phyloP scores from a whole-genome alignment of 2,888 invertebrate genomes.

The Eristalis arbustorum region DNA sequence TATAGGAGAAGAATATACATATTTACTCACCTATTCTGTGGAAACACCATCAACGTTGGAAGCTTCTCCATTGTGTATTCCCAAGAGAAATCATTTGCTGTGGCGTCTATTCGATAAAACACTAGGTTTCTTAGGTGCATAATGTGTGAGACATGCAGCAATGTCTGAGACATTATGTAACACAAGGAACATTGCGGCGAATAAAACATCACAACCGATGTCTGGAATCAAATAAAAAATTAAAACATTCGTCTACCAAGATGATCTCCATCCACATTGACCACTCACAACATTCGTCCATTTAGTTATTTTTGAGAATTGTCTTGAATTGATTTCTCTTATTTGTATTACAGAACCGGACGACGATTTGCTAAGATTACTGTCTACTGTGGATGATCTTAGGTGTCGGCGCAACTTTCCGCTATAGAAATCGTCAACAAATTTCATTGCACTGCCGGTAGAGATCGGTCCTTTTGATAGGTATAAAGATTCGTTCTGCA shows the following conservation, averaged over 20 bases:
- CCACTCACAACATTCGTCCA: slow-evolving; percentile 37
- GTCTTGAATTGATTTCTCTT: slow-evolving; percentile 41
- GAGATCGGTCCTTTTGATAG: slow-evolving; percentile 35
- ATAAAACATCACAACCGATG: slow-evolving; percentile 89
- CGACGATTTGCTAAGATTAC: not conserved
- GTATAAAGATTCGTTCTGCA: slow-evolving; percentile 45
- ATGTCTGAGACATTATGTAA: slow-evolving; percentile 85
- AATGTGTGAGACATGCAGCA: slow-evolving; percentile 82
- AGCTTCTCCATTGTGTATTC: slow-evolving; percentile 85
- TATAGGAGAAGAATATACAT: no score
- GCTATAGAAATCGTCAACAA: slow-evolving; percentile 38
- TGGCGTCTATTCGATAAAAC: slow-evolving; percentile 89
- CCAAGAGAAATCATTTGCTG: slow-evolving; percentile 93
- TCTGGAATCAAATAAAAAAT: slow-evolving; percentile 73
- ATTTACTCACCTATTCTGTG: slow-evolving; percentile 81
- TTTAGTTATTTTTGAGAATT: slow-evolving; percentile 39
- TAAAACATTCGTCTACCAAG: not conserved
- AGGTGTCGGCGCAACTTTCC: slow-evolving; percentile 50
- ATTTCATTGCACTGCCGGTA: slow-evolving; percentile 25
- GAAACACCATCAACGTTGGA: slow-evolving; percentile 91
- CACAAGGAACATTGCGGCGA: slow-evolving; percentile 90
- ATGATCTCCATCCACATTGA: no score
- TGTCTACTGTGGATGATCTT: slow-evolving; percentile 5
- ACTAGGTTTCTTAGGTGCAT: slow-evolving; percentile 81
- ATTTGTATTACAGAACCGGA: not conserved